phyloP scores from a whole-genome alignment of 2,113 vertebrate genomes.

The Paratilapia polleni region DNA sequence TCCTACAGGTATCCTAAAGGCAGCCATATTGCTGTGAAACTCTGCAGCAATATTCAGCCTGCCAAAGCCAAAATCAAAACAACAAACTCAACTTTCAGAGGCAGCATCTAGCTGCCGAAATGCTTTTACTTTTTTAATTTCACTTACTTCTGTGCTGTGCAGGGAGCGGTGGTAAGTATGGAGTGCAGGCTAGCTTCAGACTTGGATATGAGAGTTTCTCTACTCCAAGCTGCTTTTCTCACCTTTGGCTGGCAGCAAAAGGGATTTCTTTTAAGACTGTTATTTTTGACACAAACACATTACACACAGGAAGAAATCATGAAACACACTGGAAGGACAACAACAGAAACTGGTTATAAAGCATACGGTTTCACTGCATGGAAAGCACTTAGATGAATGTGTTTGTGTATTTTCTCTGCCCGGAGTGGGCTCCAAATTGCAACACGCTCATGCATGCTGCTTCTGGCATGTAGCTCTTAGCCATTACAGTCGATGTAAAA shows the following conservation, averaged over 20 bases:
- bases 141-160: conserved; percentile 20
- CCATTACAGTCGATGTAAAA: conserved; percentile 52
- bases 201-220: conserved; percentile 55
- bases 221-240: conserved; percentile 65
- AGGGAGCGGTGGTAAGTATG: conserved; percentile 57
- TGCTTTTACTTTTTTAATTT: conserved; percentile 43
- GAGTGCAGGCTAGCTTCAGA: conserved; percentile 51
- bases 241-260: conserved; percentile 49
- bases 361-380: not conserved
- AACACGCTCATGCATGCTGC: conserved; percentile 8
- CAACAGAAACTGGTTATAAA: not conserved
- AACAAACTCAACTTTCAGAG: conserved; percentile 44
- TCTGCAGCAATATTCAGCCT: conserved; percentile 45
- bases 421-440: not conserved
- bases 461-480: conserved; percentile 4
- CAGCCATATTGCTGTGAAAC: conserved; percentile 47
- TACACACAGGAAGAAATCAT: not conserved
- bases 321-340: not conserved
- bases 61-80: conserved; percentile 5
- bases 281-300: conserved; percentile 1
- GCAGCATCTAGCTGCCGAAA: conserved; percentile 20
- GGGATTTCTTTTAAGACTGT: not conserved
- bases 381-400: not conserved
- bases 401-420: conserved; percentile 17
- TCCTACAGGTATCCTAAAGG: conserved; percentile 57